phyloP scores from a whole-genome alignment of 2,888 invertebrate genomes.

The Cartodere bifasciata region DNA sequence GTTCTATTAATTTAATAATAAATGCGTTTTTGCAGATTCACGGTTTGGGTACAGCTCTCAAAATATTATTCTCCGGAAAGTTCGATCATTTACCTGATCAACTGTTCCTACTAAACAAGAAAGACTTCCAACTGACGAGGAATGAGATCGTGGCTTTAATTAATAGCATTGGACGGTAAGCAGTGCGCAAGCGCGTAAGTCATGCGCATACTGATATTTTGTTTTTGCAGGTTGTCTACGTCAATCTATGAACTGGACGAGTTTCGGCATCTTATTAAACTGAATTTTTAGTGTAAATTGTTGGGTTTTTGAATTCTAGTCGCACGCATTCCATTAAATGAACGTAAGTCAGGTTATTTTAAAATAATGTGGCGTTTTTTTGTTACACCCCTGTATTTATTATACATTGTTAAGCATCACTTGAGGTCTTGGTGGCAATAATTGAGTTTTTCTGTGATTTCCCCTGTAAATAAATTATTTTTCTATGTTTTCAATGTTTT shows the following conservation, averaged over 20 bases:
- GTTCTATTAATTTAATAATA: not conserved
- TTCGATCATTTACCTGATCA: conserved; percentile 40
- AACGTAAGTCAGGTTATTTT: too few species aligned
- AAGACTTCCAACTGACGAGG: conserved; percentile 62
- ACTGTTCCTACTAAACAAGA: not conserved
- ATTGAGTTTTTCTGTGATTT: too few species aligned
- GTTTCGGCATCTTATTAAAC: too few species aligned
- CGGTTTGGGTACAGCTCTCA: conserved; percentile 94
- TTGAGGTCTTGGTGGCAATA: too few species aligned
- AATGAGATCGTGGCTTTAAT: conserved; percentile 89
- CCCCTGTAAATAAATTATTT: too few species aligned
- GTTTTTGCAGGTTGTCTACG: conserved; percentile 8
- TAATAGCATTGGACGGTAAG: conserved; percentile 74
- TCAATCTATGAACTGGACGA: conserved; percentile 10
- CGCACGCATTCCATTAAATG: too few species aligned
- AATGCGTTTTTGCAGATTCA: conserved; percentile 42
- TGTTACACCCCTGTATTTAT: too few species aligned
- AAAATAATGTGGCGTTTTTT: too few species aligned
- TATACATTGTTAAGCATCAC: too few species aligned
- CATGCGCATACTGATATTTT: not conserved
- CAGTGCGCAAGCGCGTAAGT: not conserved
- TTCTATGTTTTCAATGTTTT: too few species aligned
- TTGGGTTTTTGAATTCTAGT: too few species aligned
- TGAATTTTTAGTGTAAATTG: too few species aligned
- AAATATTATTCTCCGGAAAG: conserved; percentile 89